Percentiles rank a stretch among this genome's conserved stretches.
Conservation (phyloP, 2,888 invertebrate genomes). For the Aethes cnicana region DNA sequence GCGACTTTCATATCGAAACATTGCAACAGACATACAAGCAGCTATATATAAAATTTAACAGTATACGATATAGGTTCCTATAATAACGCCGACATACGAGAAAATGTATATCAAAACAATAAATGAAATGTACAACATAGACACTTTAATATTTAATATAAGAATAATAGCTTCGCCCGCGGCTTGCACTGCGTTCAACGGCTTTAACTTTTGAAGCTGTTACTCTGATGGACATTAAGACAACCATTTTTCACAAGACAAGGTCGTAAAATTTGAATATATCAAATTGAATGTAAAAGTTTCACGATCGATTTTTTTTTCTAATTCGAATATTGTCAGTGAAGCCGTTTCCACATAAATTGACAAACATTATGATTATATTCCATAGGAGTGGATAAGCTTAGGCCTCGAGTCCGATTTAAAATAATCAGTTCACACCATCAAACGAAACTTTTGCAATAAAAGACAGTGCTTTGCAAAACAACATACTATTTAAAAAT, state of each 20-base stretch:
- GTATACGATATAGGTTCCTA: conserved; percentile 20
- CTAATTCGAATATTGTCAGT: no score
- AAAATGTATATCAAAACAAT: conserved; percentile 22
- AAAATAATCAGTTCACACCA: background rate
- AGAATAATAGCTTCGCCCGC: background rate
- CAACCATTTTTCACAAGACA: no score
- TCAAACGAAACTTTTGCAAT: background rate
- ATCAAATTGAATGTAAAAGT: no score
- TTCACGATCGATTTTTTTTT: no score
- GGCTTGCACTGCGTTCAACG: background rate
- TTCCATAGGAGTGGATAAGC: conserved; percentile 15
- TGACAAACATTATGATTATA: no score
- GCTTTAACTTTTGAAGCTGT: background rate
- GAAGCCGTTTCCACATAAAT: no score
- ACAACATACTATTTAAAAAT: background rate
- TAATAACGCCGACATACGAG: conserved; percentile 16
- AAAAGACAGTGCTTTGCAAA: background rate
- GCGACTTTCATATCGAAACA: no score
- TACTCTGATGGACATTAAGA: no score
- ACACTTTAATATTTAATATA: conserved; percentile 20
- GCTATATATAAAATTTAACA: conserved; percentile 17
- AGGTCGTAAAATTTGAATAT: no score
- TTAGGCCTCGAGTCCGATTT: conserved; percentile 16
- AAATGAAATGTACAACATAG: conserved; percentile 15
- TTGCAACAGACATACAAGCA: conserved; percentile 20